A percentile compares a stretch with the other conserved stretches of the same genome.
Conservation (phyloP, 2,113 vertebrate genomes). For the Hippocampus abdominalis region DNA sequence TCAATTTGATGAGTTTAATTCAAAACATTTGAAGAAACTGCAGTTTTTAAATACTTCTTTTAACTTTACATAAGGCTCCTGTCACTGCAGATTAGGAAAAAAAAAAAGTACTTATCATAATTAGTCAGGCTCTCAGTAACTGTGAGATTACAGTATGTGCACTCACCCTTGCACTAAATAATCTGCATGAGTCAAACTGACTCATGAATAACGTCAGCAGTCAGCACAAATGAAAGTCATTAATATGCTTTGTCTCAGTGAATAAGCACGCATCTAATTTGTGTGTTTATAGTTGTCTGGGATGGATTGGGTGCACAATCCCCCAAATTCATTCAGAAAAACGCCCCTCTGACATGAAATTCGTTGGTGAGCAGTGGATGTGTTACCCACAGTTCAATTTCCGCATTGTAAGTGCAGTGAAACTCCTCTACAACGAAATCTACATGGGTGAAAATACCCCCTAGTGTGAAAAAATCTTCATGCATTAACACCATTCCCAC, state of each 20-base stretch:
- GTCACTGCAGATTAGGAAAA: slow-evolving; percentile 9
- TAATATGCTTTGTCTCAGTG: slow-evolving; percentile 24
- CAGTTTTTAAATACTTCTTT: slow-evolving; percentile 1
- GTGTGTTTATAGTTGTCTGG: slow-evolving; percentile 10
- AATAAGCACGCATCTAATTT: slow-evolving; percentile 24
- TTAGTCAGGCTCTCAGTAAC: slow-evolving; percentile 6
- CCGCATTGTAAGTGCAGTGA: not conserved
- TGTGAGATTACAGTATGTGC: slow-evolving; percentile 12
- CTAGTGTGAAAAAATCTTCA: too few species aligned
- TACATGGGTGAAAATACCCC: too few species aligned
- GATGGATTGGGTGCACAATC: slow-evolving; percentile 7
- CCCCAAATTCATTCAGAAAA: not conserved
- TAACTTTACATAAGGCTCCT: not conserved
- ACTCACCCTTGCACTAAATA: slow-evolving; percentile 27
- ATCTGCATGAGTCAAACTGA: slow-evolving; percentile 34
- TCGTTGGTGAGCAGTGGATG: not conserved
- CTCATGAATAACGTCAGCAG: slow-evolving; percentile 43
- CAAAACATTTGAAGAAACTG: slow-evolving; percentile 11
- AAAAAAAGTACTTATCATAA: slow-evolving; percentile 6
- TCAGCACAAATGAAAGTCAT: slow-evolving; percentile 29
- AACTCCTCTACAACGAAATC: too few species aligned
- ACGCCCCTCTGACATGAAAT: not conserved
- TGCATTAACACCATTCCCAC: too few species aligned
- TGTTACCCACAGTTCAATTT: not conserved
- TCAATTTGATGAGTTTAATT: not conserved